Evolutionary conservation across 2,888 invertebrate species (phyloP).

Genomic region (Drosophila nigricruria): DNA sequence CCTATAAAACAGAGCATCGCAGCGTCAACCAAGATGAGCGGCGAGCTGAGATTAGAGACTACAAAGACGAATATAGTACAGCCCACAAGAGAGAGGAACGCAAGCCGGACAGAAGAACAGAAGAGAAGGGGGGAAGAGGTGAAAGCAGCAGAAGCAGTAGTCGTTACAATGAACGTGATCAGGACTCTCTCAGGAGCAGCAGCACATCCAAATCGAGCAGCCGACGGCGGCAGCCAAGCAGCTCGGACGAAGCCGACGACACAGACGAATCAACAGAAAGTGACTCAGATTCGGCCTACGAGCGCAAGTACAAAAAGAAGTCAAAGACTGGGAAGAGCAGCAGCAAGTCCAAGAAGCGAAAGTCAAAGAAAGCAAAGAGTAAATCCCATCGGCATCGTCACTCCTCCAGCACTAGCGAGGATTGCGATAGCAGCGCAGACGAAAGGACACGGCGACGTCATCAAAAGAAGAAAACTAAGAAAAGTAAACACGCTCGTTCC

Average conservation of each 20-base stretch:
- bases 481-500: conserved; percentile 83
- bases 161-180: conserved; percentile 35
- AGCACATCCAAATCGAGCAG: conserved; percentile 44
- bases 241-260: conserved; percentile 69
- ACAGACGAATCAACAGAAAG: conserved; percentile 71
- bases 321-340: conserved; percentile 47
- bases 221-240: conserved; percentile 44
- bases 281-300: conserved; percentile 70
- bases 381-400: conserved; percentile 59
- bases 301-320: conserved; percentile 68
- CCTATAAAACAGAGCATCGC: conserved; percentile 21
- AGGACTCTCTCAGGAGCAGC: conserved; percentile 25
- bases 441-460: conserved; percentile 56
- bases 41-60: conserved; percentile 18
- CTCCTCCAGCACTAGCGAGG: conserved; percentile 16
- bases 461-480: conserved; percentile 83
- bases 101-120: conserved; percentile 27
- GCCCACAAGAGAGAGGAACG: conserved; percentile 29
- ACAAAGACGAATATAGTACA: conserved; percentile 24
- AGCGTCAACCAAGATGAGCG: conserved; percentile 29
- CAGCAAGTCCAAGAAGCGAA: conserved; percentile 69
- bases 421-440: conserved; percentile 35
- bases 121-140: too few relatives aligned
- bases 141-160: conserved; percentile 37
- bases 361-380: conserved; percentile 70